Evolutionary conservation across 1,140 invertebrate species (phyloP).

Genomic region (Hylaeus anthracinus): DNA sequence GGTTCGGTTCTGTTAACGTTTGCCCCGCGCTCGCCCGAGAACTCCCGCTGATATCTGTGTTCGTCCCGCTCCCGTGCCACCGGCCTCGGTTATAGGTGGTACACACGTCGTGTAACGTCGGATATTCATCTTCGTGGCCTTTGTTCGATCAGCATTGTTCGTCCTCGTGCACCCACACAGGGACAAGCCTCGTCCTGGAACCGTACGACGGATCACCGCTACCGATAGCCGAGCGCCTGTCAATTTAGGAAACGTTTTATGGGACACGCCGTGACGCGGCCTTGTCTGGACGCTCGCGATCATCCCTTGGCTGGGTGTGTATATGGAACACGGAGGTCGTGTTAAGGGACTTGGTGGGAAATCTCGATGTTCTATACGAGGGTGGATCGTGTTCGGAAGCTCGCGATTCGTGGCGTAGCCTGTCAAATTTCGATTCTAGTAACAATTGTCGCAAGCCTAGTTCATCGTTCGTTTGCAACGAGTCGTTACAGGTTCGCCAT

Average conservation of each 20-base stretch:
- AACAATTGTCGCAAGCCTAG: too few species aligned
- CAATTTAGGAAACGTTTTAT: conserved; percentile 59
- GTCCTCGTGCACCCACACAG: conserved; percentile 9
- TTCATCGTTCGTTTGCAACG: too few species aligned
- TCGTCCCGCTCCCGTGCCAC: conserved; percentile 26
- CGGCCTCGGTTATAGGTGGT: conserved; percentile 24
- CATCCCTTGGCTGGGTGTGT: too few species aligned
- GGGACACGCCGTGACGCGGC: background rate
- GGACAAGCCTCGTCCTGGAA: conserved; percentile 47
- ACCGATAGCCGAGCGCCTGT: conserved; percentile 40
- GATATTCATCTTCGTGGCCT: conserved; percentile 62
- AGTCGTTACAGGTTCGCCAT: too few species aligned
- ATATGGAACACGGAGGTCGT: too few species aligned
- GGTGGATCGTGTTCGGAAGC: too few species aligned
- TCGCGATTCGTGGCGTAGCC: too few species aligned
- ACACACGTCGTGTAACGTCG: conserved; percentile 54
- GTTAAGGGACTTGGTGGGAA: too few species aligned
- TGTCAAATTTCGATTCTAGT: too few species aligned
- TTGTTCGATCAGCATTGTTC: conserved; percentile 58
- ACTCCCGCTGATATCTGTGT: conserved; percentile 65
- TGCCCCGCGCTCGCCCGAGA: background rate
- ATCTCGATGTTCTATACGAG: too few species aligned
- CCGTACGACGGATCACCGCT: conserved; percentile 7
- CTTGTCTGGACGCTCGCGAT: too few species aligned
- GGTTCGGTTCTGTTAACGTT: conserved; percentile 60